Percentiles rank a stretch among this genome's conserved stretches.
Conservation (phyloP, 2,888 invertebrate genomes). For the Hypsopygia costalis region DNA sequence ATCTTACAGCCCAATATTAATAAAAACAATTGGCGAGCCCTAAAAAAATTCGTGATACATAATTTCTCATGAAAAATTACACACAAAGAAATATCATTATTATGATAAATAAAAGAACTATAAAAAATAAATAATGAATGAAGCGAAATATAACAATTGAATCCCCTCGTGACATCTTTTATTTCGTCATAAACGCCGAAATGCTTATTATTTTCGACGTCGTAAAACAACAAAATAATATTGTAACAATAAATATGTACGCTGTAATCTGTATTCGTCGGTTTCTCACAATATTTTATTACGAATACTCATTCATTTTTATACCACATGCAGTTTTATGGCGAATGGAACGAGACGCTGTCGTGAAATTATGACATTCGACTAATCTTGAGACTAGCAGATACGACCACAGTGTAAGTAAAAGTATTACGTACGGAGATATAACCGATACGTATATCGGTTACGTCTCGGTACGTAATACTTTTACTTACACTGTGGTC, state of each 20-base stretch:
- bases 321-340: slow-evolving; percentile 4
- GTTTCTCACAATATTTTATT: slow-evolving; percentile 6
- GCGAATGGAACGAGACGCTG: not conserved
- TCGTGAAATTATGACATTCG: not conserved
- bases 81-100: too few relatives aligned
- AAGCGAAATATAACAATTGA: slow-evolving; percentile 27
- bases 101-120: slow-evolving; percentile 21
- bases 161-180: slow-evolving; percentile 53
- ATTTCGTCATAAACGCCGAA: slow-evolving; percentile 55
- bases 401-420: too few relatives aligned
- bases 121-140: not conserved
- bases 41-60: too few relatives aligned
- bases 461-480: too few relatives aligned
- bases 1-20: too few relatives aligned
- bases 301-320: slow-evolving; percentile 2
- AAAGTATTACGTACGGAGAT: too few relatives aligned
- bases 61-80: too few relatives aligned
- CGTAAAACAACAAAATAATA: slow-evolving; percentile 76
- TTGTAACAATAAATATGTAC: slow-evolving; percentile 59
- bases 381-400: not conserved
- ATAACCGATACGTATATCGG: too few relatives aligned
- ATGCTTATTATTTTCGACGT: slow-evolving; percentile 43
- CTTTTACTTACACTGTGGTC: too few relatives aligned
- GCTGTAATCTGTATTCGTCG: slow-evolving; percentile 21
- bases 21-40: too few relatives aligned